These are phyloP conservation scores for Anas platyrhynchos DNA, from an alignment of 2,113 vertebrate genomes.

Conservation along the genomic window DNA sequence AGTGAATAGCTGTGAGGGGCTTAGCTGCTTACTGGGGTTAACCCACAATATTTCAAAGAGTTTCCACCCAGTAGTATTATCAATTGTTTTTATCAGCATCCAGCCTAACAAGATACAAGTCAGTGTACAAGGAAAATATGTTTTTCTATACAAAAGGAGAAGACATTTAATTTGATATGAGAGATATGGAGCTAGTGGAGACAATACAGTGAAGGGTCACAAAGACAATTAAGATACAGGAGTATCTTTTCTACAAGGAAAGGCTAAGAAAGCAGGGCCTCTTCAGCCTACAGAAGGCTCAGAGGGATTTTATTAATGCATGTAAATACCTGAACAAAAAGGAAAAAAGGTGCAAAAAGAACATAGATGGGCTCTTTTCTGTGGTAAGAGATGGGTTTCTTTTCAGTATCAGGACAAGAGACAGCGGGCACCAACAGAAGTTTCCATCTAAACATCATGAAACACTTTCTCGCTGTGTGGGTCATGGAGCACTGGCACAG, in stretches of 20 bases:
- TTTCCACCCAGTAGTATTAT: neutral
- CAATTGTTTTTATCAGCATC: neutral
- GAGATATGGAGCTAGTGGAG: neutral
- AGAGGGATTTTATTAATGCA: neutral
- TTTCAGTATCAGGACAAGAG: neutral
- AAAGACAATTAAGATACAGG: neutral
- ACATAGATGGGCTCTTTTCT: neutral
- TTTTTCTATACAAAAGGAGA: neutral
- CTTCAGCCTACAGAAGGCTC: neutral
- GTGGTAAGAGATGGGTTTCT: no score
- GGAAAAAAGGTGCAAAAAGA: neutral
- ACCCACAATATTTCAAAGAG: neutral
- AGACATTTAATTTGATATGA: neutral
- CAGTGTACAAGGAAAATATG: neutral
- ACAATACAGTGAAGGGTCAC: neutral
- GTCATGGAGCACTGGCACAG: neutral
- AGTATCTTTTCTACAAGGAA: neutral
- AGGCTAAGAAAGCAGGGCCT: neutral
- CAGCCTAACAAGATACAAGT: neutral
- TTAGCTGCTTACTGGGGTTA: neutral
- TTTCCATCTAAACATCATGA: neutral
- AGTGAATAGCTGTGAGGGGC: neutral
- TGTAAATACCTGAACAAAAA: neutral
- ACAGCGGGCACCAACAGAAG: neutral
- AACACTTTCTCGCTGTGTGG: neutral